These are phyloP conservation scores for Rhinopomastus cyanomelas DNA, from an alignment of 2,113 vertebrate genomes.

Conservation along the genomic window DNA sequence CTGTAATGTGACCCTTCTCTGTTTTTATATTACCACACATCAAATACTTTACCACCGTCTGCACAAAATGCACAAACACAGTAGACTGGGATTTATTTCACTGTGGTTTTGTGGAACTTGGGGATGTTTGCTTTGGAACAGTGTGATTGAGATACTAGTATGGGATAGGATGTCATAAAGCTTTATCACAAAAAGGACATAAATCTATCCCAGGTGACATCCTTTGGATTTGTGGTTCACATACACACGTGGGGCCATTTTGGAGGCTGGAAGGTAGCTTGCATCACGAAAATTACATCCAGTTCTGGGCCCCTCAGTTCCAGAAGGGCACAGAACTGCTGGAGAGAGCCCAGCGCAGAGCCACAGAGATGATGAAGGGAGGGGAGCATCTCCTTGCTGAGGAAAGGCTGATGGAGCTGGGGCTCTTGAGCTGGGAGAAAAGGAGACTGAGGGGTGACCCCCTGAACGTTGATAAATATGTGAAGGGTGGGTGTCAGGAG, in stretches of 20 bases:
- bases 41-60: not conserved
- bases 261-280: not conserved
- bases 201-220: not conserved
- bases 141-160: not conserved
- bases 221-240: not conserved
- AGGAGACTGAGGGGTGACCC: no score
- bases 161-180: not conserved
- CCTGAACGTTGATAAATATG: no score
- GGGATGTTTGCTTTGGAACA: not conserved
- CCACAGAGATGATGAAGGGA: no score
- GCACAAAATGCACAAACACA: not conserved
- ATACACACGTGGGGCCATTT: accelerated
- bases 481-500: no score
- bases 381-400: no score
- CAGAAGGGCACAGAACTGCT: no score
- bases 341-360: no score
- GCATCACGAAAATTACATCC: no score
- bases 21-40: not conserved
- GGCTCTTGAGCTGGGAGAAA: no score
- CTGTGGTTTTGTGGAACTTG: not conserved
- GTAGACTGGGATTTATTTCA: not conserved
- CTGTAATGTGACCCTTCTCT: not conserved
- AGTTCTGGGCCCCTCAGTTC: no score
- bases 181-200: not conserved
- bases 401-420: no score